phyloP scores from a whole-genome alignment of 2,113 vertebrate species.

The Syngnathus scovelli region DNA sequence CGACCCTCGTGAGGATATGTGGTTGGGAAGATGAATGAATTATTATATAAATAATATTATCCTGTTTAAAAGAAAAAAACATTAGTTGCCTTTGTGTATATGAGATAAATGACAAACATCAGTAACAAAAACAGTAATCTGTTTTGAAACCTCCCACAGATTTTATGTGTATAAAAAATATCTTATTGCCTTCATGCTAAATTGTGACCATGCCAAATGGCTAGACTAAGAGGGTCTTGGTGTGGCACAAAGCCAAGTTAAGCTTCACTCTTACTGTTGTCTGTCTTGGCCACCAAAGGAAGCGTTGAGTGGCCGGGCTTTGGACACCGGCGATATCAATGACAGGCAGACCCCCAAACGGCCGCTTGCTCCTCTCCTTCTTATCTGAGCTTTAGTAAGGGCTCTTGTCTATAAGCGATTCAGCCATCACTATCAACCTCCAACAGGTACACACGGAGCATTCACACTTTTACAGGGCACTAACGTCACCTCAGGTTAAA shows the following conservation, averaged over 20 bases:
- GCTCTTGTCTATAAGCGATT: constrained; percentile 46
- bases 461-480: constrained; percentile 24
- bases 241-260: constrained; percentile 11
- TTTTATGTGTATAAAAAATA: neutral
- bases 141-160: neutral
- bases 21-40: too few relatives aligned
- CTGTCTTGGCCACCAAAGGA: constrained; percentile 28
- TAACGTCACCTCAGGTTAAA: constrained; percentile 8
- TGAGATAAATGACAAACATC: neutral
- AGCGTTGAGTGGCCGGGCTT: constrained; percentile 23
- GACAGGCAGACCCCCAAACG: constrained; percentile 49
- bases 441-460: constrained; percentile 37
- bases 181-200: neutral
- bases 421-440: constrained; percentile 61
- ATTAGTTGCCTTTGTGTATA: neutral
- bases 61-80: constrained; percentile 6
- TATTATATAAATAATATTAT: constrained; percentile 12
- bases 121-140: neutral
- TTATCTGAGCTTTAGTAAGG: constrained; percentile 53
- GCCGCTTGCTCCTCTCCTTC: constrained; percentile 46
- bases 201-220: neutral
- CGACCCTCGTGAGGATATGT: too few relatives aligned
- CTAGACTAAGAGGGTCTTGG: neutral
- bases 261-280: constrained; percentile 31
- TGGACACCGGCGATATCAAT: constrained; percentile 55